Percentiles rank a stretch among this genome's conserved stretches.
Conservation (phyloP, 2,888 invertebrate genomes). For the Diaperis boleti region DNA sequence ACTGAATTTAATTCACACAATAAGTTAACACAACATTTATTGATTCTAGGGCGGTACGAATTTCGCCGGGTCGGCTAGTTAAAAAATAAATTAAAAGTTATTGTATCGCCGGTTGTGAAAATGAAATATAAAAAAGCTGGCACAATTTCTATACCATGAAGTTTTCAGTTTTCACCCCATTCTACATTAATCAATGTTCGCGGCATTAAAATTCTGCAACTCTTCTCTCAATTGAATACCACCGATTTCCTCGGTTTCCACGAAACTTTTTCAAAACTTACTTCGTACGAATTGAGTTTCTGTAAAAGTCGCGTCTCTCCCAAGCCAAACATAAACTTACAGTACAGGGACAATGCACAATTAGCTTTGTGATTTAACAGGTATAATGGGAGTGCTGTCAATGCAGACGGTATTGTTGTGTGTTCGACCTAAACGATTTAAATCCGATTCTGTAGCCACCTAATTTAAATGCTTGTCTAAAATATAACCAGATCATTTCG, state of each 20-base stretch:
- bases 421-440: conserved; percentile 27
- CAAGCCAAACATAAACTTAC: background rate
- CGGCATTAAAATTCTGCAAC: background rate
- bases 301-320: background rate
- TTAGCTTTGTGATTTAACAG: conserved; percentile 29
- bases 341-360: conserved; percentile 12
- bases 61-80: too few species aligned
- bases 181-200: too few species aligned
- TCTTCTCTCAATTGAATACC: background rate
- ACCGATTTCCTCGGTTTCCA: background rate
- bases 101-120: too few species aligned
- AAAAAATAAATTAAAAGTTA: too few species aligned
- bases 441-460: conserved; percentile 30
- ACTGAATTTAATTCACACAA: too few species aligned
- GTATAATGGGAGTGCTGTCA: conserved; percentile 28
- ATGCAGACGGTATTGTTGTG: conserved; percentile 26
- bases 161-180: too few species aligned
- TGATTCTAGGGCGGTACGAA: too few species aligned
- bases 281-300: too few species aligned
- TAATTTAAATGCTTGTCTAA: conserved; percentile 30
- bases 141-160: too few species aligned
- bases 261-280: conserved; percentile 8
- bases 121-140: too few species aligned
- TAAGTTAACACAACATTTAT: too few species aligned
- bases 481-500: conserved; percentile 24